Evolutionary conservation across 1,140 invertebrate genomes (phyloP), one percentile per base, ranked within the genome.

Genomic region (Orius insidiosus): DNA sequence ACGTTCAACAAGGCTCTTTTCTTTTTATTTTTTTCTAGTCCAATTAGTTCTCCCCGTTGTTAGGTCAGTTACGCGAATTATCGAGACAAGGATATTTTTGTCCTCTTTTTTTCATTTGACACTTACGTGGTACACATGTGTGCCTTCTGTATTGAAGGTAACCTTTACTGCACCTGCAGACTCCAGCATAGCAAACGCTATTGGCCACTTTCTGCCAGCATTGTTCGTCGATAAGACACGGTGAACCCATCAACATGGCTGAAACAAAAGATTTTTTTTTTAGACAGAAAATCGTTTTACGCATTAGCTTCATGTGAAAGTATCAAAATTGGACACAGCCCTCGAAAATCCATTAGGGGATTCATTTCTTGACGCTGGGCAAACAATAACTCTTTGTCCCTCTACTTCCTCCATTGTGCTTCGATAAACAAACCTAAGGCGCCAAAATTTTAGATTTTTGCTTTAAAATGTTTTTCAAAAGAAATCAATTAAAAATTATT

Each of bases 101-200:
- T 5, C 10, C n/a, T 44, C n/a, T n/a, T n/a, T n/a, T n/a, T n/a
- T n/a, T n/a, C 30, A 44, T 24, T 24, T 24, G 18, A n/a, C 24
- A 82, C 84, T 85, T 73, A 89, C 85, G 83, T 60, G 75, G 72
- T 30, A 89, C 69, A 64, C 86, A 90, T 16, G 84, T 87, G 59
- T 90, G 85, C 58, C 82, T 76, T 54, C 84, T 71, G 63, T 85
- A 85, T 56, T 84, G 81, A 36, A 88, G 64, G 63, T 77, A 83
- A 45, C 83, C 81, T 53, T 79, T 74, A 38, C 78, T 72, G 60
- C 86, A 89, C 18, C 76, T 70, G 60, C 85, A 85, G 24, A 72
- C 66, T n/a, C 76, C 76, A 42, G 76, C 72, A 34, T 74, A 58
- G 54, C 82, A 85, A n/a, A 67, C 69, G 56, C 80, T 82, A 55